Evolutionary conservation across 2,888 invertebrate genomes (phyloP).

Genomic region (Aquatica leii): DNA sequence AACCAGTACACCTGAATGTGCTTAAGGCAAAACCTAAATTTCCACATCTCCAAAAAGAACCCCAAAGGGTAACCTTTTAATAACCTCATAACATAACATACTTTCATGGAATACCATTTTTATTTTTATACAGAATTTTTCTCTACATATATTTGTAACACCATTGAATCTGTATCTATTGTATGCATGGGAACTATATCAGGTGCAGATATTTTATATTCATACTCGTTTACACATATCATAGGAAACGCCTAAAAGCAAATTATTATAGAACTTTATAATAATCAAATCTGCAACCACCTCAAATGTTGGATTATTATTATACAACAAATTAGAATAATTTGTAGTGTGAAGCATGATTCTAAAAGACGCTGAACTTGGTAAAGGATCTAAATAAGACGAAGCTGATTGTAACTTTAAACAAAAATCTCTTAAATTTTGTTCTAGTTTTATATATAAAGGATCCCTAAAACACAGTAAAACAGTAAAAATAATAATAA

Average conservation of each 20-base stretch:
- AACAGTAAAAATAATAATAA: background rate
- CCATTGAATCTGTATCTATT: constrained; percentile 58
- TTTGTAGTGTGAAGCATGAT: constrained; percentile 69
- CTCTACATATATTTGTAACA: constrained; percentile 56
- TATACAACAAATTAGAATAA: constrained; percentile 65
- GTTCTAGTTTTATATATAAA: constrained; percentile 69
- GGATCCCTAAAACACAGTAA: constrained; percentile 60
- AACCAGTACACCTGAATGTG: too few relatives aligned
- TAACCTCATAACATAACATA: too few relatives aligned
- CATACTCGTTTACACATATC: constrained; percentile 56
- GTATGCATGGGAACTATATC: constrained; percentile 61
- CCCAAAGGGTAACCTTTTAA: too few relatives aligned
- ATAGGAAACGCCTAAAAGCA: constrained; percentile 61
- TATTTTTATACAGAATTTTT: constrained; percentile 36
- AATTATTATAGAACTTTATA: too few relatives aligned
- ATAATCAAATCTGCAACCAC: constrained; percentile 45
- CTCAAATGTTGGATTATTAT: constrained; percentile 64
- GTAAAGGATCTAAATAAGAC: constrained; percentile 62
- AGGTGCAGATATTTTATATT: constrained; percentile 46
- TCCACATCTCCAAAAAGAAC: too few relatives aligned
- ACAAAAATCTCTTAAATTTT: constrained; percentile 68
- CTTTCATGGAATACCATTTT: too few relatives aligned
- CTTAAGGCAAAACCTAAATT: too few relatives aligned
- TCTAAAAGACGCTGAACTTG: constrained; percentile 67
- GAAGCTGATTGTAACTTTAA: constrained; percentile 65